Evolutionary conservation across 2,797 vertebrate species (phyloP), one percentile per base, ranked within the genome.

Genomic region (Girardinus metallicus): DNA sequence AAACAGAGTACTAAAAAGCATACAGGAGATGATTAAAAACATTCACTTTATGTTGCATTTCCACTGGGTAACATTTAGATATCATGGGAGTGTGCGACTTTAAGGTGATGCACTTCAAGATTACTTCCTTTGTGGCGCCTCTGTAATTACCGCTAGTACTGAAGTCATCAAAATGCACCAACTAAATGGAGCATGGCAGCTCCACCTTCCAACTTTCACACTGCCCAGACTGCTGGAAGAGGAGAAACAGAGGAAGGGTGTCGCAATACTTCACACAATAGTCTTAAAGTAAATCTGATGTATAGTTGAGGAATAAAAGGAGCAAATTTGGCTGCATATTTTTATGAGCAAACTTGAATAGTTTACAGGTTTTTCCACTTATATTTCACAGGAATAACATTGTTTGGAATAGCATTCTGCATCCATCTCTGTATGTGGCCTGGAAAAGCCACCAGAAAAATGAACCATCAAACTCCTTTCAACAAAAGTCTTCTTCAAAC

Each of bases 71-170:
- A 85, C 81, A 81, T 88, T 89, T 83, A 75, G 87, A 88, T 80
- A 83, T 89, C 86, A 75, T n/a, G 81, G 41, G 76, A 74, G 78
- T 75, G 70, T 80, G 71, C 74, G 81, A 86, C 84, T 85, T 90
- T 87, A 84, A 83, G 81, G 81, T 84, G 87, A 91, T 88, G 89
- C 79, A 81, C 87, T 93, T 74, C 76, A 72, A 87, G 89, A 89
- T 88, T 87, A 88, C 80, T 85, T 90, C 76, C 86, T 85, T 84
- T 83, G 84, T 53, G 84, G 83, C 80, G 74, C 85, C 80, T 91
- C 79, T 83, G 85, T 91, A 90, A 93, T 92, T 89, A 93, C 90
- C 62, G 74, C 87, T 71, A 76, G 76, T 77, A 85, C 80, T 89
- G 82, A 90, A 89, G 88, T 91, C 88, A 83, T 91, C 83, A 89